Evolutionary conservation across 2,797 vertebrate genomes (phyloP).

Genomic region (Amblyraja radiata): DNA sequence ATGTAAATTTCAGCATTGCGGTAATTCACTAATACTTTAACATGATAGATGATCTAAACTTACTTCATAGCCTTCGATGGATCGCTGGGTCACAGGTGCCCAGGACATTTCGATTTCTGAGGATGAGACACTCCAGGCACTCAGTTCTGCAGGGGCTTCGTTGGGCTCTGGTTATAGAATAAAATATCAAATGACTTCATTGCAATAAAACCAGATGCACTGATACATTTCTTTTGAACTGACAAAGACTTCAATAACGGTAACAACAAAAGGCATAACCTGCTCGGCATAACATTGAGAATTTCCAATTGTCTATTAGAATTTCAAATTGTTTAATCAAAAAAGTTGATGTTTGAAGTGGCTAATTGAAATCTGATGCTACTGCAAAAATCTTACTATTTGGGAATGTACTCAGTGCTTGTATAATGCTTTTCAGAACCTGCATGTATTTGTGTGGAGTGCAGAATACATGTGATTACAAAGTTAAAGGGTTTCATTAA

Average conservation of each 20-base stretch:
- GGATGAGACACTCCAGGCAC: constrained; percentile 70
- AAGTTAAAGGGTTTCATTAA: not conserved
- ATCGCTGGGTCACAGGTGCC: constrained; percentile 64
- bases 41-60: constrained; percentile 43
- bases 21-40: not conserved
- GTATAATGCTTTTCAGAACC: not conserved
- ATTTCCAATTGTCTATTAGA: not conserved
- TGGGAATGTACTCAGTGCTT: not conserved
- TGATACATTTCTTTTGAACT: not conserved
- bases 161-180: constrained; percentile 65
- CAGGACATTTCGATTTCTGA: constrained; percentile 78
- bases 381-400: not conserved
- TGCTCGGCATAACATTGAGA: not conserved
- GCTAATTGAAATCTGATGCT: not conserved
- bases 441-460: not conserved
- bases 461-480: constrained; percentile 12
- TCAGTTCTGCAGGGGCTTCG: constrained; percentile 66
- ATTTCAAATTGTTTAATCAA: not conserved
- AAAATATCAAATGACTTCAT: constrained; percentile 37
- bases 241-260: no score
- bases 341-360: not conserved
- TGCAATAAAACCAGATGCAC: not conserved
- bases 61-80: constrained; percentile 85
- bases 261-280: not conserved
- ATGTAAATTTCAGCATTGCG: not conserved